These are phyloP conservation scores for Nyctereutes procyonoides DNA, from an alignment of 2,113 vertebrate species.

Conservation along the genomic window DNA sequence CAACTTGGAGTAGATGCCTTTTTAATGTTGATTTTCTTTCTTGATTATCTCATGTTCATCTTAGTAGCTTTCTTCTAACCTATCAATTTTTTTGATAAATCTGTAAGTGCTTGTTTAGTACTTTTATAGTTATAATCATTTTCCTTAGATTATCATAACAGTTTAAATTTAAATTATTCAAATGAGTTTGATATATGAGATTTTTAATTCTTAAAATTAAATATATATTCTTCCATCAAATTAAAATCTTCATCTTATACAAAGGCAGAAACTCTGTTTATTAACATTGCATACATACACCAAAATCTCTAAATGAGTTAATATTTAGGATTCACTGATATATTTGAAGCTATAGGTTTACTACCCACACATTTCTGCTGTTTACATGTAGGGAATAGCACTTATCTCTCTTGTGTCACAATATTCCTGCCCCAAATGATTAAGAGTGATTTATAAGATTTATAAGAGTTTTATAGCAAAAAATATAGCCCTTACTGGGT, in stretches of 20 bases:
- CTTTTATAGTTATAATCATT: neutral
- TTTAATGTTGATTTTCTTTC: neutral
- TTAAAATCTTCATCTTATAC: neutral
- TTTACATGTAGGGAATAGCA: neutral
- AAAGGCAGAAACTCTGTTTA: neutral
- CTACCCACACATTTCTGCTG: neutral
- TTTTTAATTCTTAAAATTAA: neutral
- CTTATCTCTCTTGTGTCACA: neutral
- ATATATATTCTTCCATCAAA: neutral
- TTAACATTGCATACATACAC: neutral
- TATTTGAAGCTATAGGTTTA: neutral
- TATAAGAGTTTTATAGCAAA: constrained; percentile 20
- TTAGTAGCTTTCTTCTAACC: neutral
- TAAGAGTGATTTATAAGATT: constrained; percentile 5
- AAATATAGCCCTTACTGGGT: neutral
- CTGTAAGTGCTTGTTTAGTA: neutral
- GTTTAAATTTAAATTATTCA: neutral
- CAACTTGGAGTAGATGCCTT: neutral
- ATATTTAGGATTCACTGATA: neutral
- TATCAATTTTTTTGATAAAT: neutral
- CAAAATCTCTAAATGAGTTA: neutral
- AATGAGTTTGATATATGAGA: neutral
- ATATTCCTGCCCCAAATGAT: neutral
- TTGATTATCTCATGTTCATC: neutral
- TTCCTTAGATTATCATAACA: neutral